phyloP scores from a whole-genome alignment of 2,888 invertebrate species.

The Agonopterix arenella region DNA sequence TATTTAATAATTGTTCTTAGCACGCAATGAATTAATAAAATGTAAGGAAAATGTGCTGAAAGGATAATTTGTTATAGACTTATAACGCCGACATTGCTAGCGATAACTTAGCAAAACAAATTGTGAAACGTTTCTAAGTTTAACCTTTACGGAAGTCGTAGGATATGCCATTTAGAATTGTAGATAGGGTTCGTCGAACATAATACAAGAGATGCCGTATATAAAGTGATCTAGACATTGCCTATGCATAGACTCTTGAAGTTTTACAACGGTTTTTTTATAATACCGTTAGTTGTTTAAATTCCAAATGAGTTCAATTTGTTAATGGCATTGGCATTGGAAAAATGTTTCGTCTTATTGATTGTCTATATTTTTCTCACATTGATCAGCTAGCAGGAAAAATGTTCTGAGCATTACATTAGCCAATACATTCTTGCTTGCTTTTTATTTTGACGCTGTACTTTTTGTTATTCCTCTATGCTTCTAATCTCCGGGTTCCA shows the following conservation, averaged over 20 bases:
- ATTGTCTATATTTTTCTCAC: too few species aligned
- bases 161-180: background rate
- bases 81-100: too few species aligned
- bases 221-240: slow-evolving; percentile 3
- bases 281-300: slow-evolving; percentile 36
- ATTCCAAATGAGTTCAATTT: slow-evolving; percentile 31
- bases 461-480: too few species aligned
- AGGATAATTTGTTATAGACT: too few species aligned
- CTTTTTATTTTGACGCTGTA: too few species aligned
- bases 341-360: background rate
- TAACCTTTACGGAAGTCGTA: background rate
- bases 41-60: too few species aligned
- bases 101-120: too few species aligned
- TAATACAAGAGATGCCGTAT: background rate
- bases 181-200: background rate
- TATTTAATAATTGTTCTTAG: too few species aligned
- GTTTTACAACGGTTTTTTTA: slow-evolving; percentile 30
- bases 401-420: slow-evolving; percentile 11
- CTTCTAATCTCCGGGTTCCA: too few species aligned
- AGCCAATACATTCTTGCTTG: slow-evolving; percentile 8
- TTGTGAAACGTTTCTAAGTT: too few species aligned
- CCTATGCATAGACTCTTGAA: slow-evolving; percentile 19
- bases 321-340: slow-evolving; percentile 22
- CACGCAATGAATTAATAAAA: too few species aligned
- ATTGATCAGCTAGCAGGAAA: too few species aligned